Base-by-base conservation (phyloP, 2,797 vertebrate species). In the Thaleichthys pacificus region DNA sequence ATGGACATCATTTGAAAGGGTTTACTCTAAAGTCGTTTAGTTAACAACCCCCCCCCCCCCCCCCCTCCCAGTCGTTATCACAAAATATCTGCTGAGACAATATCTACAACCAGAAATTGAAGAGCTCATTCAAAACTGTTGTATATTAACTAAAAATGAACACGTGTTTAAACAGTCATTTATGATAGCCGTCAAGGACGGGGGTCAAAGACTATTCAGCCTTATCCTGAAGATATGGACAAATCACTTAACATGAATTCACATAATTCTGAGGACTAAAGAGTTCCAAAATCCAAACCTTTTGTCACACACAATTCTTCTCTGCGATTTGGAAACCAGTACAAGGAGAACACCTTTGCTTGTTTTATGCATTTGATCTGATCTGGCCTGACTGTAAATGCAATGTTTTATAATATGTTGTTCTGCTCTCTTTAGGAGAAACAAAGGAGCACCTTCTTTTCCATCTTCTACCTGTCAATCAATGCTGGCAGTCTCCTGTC, bases 401-500 rank as follows among this genome's bases (percentile, higher is more conserved):
- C 9, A 42, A 12, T 11, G 38, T 42, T 42, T 42, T 42, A 7
- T 42, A 12, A 42, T 42, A 12, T 22, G 57, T 24, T 66, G 58
- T 4, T 70, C 38, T 69, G 74, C 82, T 80, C 70, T 47, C 72
- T 78, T 14, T 82, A 99, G 97, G 97, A 97, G 68, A 95, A 94
- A 58, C 95, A 96, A 91, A 95, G 96, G 78, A 91, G 90, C 76
- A 90, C 86, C 35, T 99, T 98, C 90, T 99, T 99, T 86, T 99
- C 97, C 81, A 95, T 98, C 80, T 99, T 97, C 90, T 99, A 98
- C 82, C 84, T 98, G 86, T 92, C 96, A 73, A 95, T 99, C 85
- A 98, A 98, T n/a, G 95, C 95, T 51, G 97, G 97, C 82, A 98
- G 96, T 75, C 92, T 99, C 70, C 63, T 99, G 21, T 99, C 97